Conservation (phyloP, 2,797 vertebrate species). For the Neopelma chrysocephalum region DNA sequence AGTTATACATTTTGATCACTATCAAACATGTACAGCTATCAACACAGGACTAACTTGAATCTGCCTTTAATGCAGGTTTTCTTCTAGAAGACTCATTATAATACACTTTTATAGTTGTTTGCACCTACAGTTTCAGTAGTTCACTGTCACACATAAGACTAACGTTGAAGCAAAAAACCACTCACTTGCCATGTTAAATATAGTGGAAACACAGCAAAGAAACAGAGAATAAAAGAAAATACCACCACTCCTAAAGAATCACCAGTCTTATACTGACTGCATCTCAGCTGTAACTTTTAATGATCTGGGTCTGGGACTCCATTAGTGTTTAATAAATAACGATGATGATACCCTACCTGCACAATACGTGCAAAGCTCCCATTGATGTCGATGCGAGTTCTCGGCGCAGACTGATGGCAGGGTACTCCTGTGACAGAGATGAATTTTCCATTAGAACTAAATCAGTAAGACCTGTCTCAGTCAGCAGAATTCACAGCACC, state of each 20-base stretch:
- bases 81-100: background rate
- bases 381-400: constrained; percentile 3
- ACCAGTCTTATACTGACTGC: background rate
- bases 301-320: background rate
- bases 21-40: background rate
- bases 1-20: background rate
- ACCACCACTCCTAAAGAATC: background rate
- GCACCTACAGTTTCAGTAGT: background rate
- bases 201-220: background rate
- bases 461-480: constrained; percentile 43
- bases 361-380: background rate
- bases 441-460: constrained; percentile 64
- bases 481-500: constrained; percentile 51
- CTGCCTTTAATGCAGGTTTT: background rate
- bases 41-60: background rate
- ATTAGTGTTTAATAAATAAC: constrained; percentile 59
- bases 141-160: background rate
- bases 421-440: constrained; percentile 49
- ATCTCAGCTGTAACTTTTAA: constrained; percentile 12
- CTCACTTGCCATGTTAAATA: background rate
- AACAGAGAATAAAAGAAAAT: background rate
- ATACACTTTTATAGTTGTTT: background rate
- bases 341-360: constrained; percentile 30
- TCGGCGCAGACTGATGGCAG: constrained; percentile 17
- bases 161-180: background rate